Evolutionary conservation across 2,113 vertebrate genomes (phyloP), one percentile per base, ranked within the genome.

Genomic region (Sceloporus tristichus): DNA sequence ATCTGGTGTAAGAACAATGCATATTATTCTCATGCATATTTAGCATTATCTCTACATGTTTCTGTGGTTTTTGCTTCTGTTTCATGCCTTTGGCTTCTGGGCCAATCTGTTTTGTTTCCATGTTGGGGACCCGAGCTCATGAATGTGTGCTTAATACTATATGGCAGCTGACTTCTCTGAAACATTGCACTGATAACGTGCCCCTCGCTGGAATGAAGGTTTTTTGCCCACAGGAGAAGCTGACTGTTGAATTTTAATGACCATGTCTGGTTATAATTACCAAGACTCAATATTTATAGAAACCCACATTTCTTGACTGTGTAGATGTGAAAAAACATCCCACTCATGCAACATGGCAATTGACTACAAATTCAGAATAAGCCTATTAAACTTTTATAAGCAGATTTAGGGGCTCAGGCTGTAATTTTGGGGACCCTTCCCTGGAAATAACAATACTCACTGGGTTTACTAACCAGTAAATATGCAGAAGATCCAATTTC

Each of bases 251-350:
- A 91, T 92, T 94, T 94, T 94, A 94, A 94, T 94, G 93, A 94
- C 90, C 87, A 56, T 88, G 89, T 89, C 0, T 78, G 87, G 92
- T 91, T 96, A 94, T 95, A 96, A 95, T 96, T 95, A 95, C 87
- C 91, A 86, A 91, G 92, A 94, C 87, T 95, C 95, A 95, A 95
- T 95, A 95, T 95, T 96, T 95, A 96, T 94, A 92, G 93, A 95
- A 95, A 94, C 92, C 73, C 90, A 92, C 91, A 70, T 83, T 90
- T 91, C 92, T 94, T 93, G 71, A 95, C 93, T 94, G 94, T 95
- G 93, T 89, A 93, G 91, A 86, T 95, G 93, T 91, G 92, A 93
- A 90, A 84, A 87, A 74, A 68, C 89, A 91, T 62, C 88, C 88
- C 85, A 93, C 27, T 90, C 65, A 81, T 90, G 91, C 3, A 3